A percentile compares a stretch with the other conserved stretches of the same genome.
These are phyloP conservation scores for Danio tinwini DNA, from an alignment of 2,797 vertebrate genomes.

Conservation along the genomic window DNA sequence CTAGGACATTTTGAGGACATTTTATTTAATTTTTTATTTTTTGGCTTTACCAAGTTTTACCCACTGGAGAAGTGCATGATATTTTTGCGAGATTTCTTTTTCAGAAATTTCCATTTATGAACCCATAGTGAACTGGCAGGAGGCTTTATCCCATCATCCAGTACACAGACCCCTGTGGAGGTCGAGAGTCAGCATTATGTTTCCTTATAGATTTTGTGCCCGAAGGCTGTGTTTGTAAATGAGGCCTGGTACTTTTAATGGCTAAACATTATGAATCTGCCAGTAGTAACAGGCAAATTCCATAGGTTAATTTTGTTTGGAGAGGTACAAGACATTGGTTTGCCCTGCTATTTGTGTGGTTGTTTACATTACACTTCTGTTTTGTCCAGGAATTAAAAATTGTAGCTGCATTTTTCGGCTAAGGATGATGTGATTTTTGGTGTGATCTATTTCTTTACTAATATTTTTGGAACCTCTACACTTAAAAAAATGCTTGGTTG, in stretches of 20 bases:
- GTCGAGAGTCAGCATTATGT: conserved; percentile 51
- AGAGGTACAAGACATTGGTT: conserved; percentile 32
- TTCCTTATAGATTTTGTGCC: conserved; percentile 50
- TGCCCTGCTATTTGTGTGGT: conserved; percentile 21
- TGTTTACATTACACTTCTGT: neutral
- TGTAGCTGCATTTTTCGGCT: neutral
- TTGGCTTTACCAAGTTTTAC: conserved; percentile 1
- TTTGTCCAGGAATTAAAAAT: conserved; percentile 10
- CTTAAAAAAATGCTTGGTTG: no score
- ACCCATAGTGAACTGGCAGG: conserved; percentile 8
- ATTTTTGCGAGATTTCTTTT: conserved; percentile 25
- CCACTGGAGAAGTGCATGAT: conserved; percentile 3
- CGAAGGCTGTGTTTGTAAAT: conserved; percentile 45
- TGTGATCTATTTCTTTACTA: no score
- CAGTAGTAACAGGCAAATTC: conserved; percentile 50
- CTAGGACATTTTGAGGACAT: neutral
- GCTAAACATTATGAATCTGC: conserved; percentile 44
- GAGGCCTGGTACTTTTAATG: conserved; percentile 42
- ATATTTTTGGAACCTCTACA: no score
- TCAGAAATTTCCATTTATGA: conserved; percentile 23
- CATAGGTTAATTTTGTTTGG: conserved; percentile 45
- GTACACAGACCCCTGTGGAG: conserved; percentile 26
- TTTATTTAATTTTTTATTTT: neutral
- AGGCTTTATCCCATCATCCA: conserved; percentile 26
- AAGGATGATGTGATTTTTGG: no score